Conservation (phyloP, 1,140 invertebrate genomes). For the Acromyrmex echinatior region DNA sequence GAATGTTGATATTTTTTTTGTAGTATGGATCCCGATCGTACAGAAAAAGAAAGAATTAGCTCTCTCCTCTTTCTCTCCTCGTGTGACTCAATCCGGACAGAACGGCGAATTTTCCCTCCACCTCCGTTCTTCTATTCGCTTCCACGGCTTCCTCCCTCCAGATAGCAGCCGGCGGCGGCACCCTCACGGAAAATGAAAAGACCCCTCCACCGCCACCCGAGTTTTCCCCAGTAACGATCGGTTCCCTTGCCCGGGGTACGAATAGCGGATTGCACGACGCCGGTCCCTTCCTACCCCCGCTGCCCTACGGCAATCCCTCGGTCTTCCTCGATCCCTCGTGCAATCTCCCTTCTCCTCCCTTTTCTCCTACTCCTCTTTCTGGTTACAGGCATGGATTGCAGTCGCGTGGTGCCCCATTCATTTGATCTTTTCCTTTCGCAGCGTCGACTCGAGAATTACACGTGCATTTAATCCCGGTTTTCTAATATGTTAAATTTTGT, state of each 20-base stretch:
- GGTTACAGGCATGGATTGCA: conserved; percentile 66
- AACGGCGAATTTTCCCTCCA: conserved; percentile 63
- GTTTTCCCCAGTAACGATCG: conserved; percentile 84
- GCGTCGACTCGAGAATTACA: background rate
- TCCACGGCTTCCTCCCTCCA: conserved; percentile 27
- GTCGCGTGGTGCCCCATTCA: conserved; percentile 53
- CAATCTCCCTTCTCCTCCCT: conserved; percentile 35
- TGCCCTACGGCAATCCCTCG: conserved; percentile 47
- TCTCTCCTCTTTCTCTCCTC: background rate
- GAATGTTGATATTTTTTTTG: conserved; percentile 58
- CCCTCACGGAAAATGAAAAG: conserved; percentile 76
- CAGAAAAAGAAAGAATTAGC: background rate
- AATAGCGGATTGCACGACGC: conserved; percentile 74
- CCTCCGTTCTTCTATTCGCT: conserved; percentile 42
- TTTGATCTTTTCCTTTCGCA: conserved; percentile 4
- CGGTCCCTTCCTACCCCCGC: conserved; percentile 39
- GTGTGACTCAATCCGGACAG: conserved; percentile 48
- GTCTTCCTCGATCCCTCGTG: conserved; percentile 57
- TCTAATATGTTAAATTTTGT: conserved; percentile 19
- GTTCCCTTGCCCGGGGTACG: conserved; percentile 82
- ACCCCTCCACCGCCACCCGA: conserved; percentile 72
- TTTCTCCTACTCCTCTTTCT: conserved; percentile 54
- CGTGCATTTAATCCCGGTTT: background rate
- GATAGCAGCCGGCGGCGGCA: conserved; percentile 53
- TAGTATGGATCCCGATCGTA: conserved; percentile 63